Evolutionary conservation across 2,797 vertebrate species (phyloP).

Genomic region (Tolypeutes matacus): DNA sequence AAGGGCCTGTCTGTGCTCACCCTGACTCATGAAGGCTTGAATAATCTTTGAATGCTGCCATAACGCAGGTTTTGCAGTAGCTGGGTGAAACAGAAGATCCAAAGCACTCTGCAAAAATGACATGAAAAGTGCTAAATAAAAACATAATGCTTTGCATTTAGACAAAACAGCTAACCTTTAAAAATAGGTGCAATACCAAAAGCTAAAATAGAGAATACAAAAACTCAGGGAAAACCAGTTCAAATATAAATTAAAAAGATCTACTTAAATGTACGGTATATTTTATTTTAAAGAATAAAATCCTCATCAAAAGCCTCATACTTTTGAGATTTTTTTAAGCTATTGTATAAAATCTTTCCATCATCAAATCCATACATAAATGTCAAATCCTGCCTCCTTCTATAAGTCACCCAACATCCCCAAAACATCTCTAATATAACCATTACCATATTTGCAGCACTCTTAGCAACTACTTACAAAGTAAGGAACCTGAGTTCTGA

Average conservation of each 20-base stretch:
- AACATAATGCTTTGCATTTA: not conserved
- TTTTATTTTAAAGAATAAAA: constrained; percentile 47
- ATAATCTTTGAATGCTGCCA: constrained; percentile 96
- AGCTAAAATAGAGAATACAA: not conserved
- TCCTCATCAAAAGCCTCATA: constrained; percentile 11
- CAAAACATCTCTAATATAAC: not conserved
- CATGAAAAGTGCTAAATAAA: not conserved
- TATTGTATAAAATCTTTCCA: not conserved
- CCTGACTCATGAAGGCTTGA: constrained; percentile 95
- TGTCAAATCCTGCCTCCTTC: not conserved
- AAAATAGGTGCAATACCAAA: not conserved
- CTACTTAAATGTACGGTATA: not conserved
- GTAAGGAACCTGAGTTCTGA: not conserved
- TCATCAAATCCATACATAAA: not conserved
- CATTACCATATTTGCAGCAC: not conserved
- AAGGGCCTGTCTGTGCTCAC: constrained; percentile 92
- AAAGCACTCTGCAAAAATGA: constrained; percentile 91
- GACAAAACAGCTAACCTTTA: not conserved
- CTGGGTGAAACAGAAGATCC: constrained; percentile 95
- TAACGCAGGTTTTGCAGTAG: constrained; percentile 90
- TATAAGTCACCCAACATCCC: not conserved
- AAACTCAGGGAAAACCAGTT: not conserved
- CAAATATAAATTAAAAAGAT: constrained; percentile 4
- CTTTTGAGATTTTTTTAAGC: not conserved
- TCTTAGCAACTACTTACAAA: not conserved